Conservation (phyloP, 2,797 vertebrate species). For the Coendou prehensilis region DNA sequence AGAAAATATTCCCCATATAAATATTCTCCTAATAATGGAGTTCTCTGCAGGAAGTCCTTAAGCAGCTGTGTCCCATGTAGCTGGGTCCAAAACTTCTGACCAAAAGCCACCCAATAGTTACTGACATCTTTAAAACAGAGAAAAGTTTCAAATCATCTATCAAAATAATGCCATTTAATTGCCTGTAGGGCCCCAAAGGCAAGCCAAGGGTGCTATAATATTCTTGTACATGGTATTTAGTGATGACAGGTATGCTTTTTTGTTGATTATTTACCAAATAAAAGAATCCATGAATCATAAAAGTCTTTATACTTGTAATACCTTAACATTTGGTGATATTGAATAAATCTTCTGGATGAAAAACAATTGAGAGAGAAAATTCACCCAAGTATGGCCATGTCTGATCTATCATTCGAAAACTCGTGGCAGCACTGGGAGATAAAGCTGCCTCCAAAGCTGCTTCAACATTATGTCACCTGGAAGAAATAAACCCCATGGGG, state of each 20-base stretch:
- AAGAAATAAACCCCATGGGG: not conserved
- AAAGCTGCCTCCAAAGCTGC: not conserved
- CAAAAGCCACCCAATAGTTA: not conserved
- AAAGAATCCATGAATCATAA: not conserved
- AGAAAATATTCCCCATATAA: not conserved
- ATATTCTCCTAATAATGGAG: not conserved
- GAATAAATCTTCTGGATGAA: not conserved
- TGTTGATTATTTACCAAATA: not conserved
- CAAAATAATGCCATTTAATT: not conserved
- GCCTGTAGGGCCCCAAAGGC: not conserved
- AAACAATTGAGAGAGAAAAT: not conserved
- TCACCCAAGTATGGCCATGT: not conserved
- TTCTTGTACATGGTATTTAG: not conserved
- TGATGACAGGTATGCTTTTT: not conserved
- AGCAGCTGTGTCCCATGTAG: not conserved
- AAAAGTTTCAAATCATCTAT: not conserved
- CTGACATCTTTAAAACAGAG: not conserved
- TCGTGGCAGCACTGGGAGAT: not conserved
- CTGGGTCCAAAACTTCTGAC: not conserved
- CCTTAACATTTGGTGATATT: not conserved
- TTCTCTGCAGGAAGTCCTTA: constrained; percentile 6
- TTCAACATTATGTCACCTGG: not conserved
- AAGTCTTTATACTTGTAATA: not conserved
- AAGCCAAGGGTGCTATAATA: not conserved
- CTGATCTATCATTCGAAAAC: not conserved